phyloP scores from a whole-genome alignment of 2,113 vertebrate genomes.

The Oryzias javanicus region DNA sequence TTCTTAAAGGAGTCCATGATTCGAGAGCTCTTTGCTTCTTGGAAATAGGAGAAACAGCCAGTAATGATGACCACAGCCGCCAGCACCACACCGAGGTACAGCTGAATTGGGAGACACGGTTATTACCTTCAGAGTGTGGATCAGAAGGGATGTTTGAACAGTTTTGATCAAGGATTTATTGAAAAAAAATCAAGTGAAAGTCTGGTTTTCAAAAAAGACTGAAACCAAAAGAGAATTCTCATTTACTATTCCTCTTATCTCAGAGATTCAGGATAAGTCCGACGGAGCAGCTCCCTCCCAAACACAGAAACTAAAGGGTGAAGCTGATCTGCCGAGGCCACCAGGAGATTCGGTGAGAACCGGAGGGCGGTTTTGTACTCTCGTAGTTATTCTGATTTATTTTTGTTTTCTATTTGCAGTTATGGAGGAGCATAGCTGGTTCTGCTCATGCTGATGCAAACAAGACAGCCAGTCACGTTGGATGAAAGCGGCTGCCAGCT shows the following conservation, averaged over 20 bases:
- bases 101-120: conserved; percentile 48
- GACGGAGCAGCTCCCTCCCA: conserved; percentile 46
- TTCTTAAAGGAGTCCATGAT: conserved; percentile 96
- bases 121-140: conserved; percentile 16
- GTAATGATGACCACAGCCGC: conserved; percentile 87
- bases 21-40: conserved; percentile 89
- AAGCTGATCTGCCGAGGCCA: conserved; percentile 24
- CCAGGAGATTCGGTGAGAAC: conserved; percentile 13
- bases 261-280: conserved; percentile 24
- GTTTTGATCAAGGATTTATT: too few relatives aligned
- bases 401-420: conserved; percentile 26
- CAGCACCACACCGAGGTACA: conserved; percentile 87
- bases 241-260: conserved; percentile 37
- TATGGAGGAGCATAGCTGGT: conserved; percentile 10
- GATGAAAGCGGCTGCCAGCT: conserved; percentile 49
- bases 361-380: conserved; percentile 9
- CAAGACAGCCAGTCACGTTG: conserved; percentile 39
- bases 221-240: neutral
- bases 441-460: conserved; percentile 39
- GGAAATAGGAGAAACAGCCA: conserved; percentile 89
- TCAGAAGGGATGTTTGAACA: neutral
- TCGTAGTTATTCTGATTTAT: neutral
- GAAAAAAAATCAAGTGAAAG: too few relatives aligned
- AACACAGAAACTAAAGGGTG: conserved; percentile 23
- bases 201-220: too few relatives aligned